These are phyloP conservation scores for Eulacestoma nigropectus DNA, from an alignment of 2,113 vertebrate species.

Conservation along the genomic window DNA sequence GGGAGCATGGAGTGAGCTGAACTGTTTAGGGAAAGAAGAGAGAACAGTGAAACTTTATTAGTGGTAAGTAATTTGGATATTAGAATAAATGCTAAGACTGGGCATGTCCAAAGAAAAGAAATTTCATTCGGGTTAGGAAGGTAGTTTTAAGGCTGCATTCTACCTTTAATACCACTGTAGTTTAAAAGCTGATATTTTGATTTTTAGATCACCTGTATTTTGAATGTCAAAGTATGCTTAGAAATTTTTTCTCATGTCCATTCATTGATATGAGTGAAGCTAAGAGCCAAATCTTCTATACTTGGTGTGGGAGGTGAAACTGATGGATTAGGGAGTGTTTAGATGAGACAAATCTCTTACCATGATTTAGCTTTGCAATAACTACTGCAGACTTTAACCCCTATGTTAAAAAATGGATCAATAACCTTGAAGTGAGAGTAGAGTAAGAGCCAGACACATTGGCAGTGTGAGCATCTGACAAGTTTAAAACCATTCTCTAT, in stretches of 20 bases:
- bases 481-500: background rate
- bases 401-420: background rate
- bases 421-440: background rate
- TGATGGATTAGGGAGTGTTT: background rate
- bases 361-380: background rate
- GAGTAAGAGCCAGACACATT: background rate
- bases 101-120: background rate
- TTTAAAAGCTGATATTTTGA: background rate
- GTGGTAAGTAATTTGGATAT: background rate
- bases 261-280: background rate
- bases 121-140: background rate
- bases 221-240: background rate
- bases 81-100: background rate
- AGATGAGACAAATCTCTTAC: background rate
- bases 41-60: background rate
- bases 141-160: background rate
- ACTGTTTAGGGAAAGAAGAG: background rate
- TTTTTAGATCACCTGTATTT: background rate
- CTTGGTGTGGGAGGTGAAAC: background rate
- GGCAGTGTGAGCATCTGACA: background rate
- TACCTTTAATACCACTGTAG: background rate
- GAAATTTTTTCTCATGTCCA: background rate
- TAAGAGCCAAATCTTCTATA: background rate
- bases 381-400: background rate
- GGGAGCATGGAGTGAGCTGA: background rate